Percentiles rank a stretch among this genome's conserved stretches.
Conservation (phyloP, 2,888 invertebrate genomes). For the Erynnis tages region DNA sequence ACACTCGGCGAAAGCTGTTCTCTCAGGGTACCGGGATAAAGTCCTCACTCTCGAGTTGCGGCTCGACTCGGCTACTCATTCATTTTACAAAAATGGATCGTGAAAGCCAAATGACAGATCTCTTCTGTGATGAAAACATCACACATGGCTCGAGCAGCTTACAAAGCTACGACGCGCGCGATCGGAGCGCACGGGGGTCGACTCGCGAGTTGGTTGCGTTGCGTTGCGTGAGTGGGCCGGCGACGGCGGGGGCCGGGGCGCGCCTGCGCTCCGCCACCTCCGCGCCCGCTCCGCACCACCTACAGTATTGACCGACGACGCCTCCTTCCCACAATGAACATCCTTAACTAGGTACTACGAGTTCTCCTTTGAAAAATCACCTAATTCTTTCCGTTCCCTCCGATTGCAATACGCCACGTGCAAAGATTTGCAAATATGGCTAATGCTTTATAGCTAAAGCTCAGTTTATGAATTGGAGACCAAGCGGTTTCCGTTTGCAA, state of each 20-base stretch:
- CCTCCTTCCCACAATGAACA: slow-evolving; percentile 78
- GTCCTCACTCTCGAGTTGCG: slow-evolving; percentile 39
- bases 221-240: slow-evolving; percentile 70
- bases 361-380: slow-evolving; percentile 76
- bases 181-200: slow-evolving; percentile 74
- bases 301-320: slow-evolving; percentile 81
- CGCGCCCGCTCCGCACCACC: slow-evolving; percentile 75
- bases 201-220: slow-evolving; percentile 80
- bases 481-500: too few species aligned
- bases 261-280: slow-evolving; percentile 73
- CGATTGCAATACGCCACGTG: slow-evolving; percentile 60
- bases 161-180: slow-evolving; percentile 65
- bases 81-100: slow-evolving; percentile 49
- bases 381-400: slow-evolving; percentile 63
- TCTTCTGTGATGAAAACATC: slow-evolving; percentile 75
- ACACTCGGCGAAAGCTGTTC: slow-evolving; percentile 69
- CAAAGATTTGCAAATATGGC: slow-evolving; percentile 4
- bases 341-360: slow-evolving; percentile 78
- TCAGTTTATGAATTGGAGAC: too few species aligned
- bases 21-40: slow-evolving; percentile 38
- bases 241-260: slow-evolving; percentile 46
- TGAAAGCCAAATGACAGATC: slow-evolving; percentile 56
- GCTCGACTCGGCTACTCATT: slow-evolving; percentile 52
- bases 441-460: neutral
- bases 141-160: slow-evolving; percentile 69